Conservation (phyloP, 2,888 invertebrate species). For the Hyposoter didymator region DNA sequence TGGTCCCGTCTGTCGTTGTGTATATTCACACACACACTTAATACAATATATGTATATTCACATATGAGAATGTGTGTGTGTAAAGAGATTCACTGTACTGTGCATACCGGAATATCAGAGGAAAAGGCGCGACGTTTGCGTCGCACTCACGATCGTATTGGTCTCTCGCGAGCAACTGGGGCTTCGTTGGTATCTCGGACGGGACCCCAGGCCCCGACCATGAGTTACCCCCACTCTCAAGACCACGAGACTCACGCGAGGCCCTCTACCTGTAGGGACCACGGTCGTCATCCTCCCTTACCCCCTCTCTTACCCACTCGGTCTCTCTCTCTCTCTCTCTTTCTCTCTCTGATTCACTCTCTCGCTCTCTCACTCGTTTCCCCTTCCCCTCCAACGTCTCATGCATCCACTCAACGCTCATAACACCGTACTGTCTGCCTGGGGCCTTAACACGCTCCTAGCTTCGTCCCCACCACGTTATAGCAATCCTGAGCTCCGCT, state of each 20-base stretch:
- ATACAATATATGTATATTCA: slow-evolving; percentile 1
- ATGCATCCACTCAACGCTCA: slow-evolving; percentile 55
- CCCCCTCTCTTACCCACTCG: slow-evolving; percentile 42
- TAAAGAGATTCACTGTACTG: slow-evolving; percentile 41
- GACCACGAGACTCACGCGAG: slow-evolving; percentile 66
- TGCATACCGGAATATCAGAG: slow-evolving; percentile 33
- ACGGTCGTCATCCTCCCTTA: slow-evolving; percentile 51
- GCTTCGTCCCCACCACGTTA: slow-evolving; percentile 23
- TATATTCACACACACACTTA: slow-evolving; percentile 21
- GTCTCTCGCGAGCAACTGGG: slow-evolving; percentile 81
- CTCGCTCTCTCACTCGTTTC: slow-evolving; percentile 37
- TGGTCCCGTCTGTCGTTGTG: slow-evolving; percentile 45
- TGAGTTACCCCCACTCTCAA: slow-evolving; percentile 70
- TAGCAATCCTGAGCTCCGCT: slow-evolving; percentile 56
- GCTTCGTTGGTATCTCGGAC: slow-evolving; percentile 77
- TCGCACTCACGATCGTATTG: slow-evolving; percentile 69
- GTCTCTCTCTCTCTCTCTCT: slow-evolving; percentile 48
- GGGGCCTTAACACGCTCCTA: slow-evolving; percentile 35
- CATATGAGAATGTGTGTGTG: not conserved
- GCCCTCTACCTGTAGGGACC: slow-evolving; percentile 70
- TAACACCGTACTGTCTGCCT: slow-evolving; percentile 64
- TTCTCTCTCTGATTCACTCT: slow-evolving; percentile 35
- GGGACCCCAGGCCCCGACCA: slow-evolving; percentile 79
- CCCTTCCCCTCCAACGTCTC: slow-evolving; percentile 37
- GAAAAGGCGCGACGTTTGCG: slow-evolving; percentile 49